phyloP scores from a whole-genome alignment of 2,113 vertebrate genomes.

The Tylochromis polylepis region DNA sequence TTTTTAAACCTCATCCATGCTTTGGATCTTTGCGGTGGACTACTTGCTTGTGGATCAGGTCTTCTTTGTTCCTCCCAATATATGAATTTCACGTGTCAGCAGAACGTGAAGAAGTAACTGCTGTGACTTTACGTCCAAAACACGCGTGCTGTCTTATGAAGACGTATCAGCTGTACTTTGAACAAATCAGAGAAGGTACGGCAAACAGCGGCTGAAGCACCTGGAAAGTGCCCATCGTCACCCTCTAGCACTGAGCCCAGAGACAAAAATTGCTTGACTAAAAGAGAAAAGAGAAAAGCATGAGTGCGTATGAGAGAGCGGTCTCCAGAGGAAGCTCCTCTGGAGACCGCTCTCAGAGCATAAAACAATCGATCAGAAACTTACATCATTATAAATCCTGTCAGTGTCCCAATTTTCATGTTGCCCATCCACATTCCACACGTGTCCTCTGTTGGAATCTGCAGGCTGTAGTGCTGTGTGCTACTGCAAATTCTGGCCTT shows the following conservation, averaged over 20 bases:
- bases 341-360: neutral
- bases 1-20: neutral
- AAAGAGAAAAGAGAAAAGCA: too few species aligned
- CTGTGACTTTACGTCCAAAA: neutral
- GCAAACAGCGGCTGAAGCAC: too few species aligned
- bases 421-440: neutral
- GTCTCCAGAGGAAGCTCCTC: too few species aligned
- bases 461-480: accelerated
- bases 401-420: neutral
- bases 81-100: neutral
- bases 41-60: accelerated
- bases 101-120: accelerated
- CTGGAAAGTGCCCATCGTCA: too few species aligned
- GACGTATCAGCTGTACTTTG: accelerated
- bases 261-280: neutral
- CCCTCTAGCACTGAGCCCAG: too few species aligned
- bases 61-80: neutral
- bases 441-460: neutral
- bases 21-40: neutral
- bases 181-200: neutral
- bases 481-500: neutral
- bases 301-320: neutral
- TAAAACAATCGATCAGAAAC: neutral
- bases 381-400: neutral
- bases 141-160: accelerated